Evolutionary conservation across 1,140 invertebrate genomes (phyloP), one percentile per base, ranked within the genome.

Genomic region (Drosophila melanogaster): DNA sequence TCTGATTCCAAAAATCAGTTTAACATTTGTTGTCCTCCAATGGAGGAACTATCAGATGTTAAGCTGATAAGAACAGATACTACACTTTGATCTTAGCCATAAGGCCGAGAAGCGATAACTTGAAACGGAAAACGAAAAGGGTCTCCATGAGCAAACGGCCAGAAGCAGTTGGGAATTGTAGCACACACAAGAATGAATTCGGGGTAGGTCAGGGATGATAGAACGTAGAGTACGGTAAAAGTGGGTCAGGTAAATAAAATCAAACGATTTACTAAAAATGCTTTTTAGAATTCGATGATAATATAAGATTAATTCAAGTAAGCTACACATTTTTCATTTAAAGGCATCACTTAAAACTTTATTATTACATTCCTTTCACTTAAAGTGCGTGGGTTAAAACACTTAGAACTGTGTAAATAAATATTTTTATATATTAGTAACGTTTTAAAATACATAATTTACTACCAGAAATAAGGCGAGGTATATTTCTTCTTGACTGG

Each of bases 41-140:
- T 94, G 92, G 92, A 90, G 92, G 26, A 33, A 93, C 93, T 94
- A 94, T 93, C 93, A 94, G 93, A 94, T 94, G 93, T 94, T 94
- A 94, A 94, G 93, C 94, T 94, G 93, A 94, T 94, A 94, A 94
- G 94, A 94, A 94, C 94, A 93, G 19, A 22, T 22, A 22, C 19
- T 22, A 22, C 93, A 93, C 92, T 93, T 93, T 93, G 92, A 93
- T 93, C 92, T 93, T 93, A 93, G 92, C 92, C 92, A 92, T 90
- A 90, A 92, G 92, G 92, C 92, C 92, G 92, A 92, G 92, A 92
- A 92, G 91, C 85, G 85, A 90, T 86, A 86, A 85, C 76, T 70
- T 93, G 92, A 93, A 38, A 22, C 7, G 12, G 11, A 11, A 49
- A 35, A 60, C 10, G 1, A 2, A 1, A 26, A 4, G 19, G 7